phyloP scores from a whole-genome alignment of 1,140 invertebrate species.

The Lasioglossum albipes region DNA sequence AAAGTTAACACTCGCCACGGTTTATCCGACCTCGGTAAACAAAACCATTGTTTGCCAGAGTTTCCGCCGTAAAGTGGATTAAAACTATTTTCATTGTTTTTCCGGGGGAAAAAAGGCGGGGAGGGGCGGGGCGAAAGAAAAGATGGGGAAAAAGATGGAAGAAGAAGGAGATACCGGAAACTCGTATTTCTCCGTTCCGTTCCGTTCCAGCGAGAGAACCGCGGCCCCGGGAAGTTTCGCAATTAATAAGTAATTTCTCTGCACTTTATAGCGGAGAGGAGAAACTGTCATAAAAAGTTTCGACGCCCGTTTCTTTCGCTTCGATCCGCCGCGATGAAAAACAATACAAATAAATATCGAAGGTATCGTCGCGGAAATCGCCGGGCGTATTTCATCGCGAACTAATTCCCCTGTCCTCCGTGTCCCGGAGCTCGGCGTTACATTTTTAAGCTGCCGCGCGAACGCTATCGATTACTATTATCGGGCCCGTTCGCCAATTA shows the following conservation, averaged over 20 bases:
- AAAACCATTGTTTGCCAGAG: neutral
- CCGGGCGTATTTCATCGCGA: slow-evolving; percentile 20
- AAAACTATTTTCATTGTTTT: slow-evolving; percentile 35
- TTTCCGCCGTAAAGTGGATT: neutral
- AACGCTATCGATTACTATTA: neutral
- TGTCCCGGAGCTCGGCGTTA: neutral
- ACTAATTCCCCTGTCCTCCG: slow-evolving; percentile 24
- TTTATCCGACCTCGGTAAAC: neutral
- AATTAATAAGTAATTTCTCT: slow-evolving; percentile 47
- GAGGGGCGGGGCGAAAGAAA: neutral
- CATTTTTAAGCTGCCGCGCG: neutral
- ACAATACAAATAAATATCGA: slow-evolving; percentile 41
- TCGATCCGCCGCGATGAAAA: slow-evolving; percentile 9
- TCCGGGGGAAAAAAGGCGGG: neutral
- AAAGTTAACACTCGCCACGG: neutral
- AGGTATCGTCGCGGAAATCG: slow-evolving; percentile 20
- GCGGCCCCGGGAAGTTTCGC: slow-evolving; percentile 26
- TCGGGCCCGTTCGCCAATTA: neutral
- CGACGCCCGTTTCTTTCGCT: slow-evolving; percentile 28
- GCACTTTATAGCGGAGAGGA: slow-evolving; percentile 29
- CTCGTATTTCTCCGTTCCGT: slow-evolving; percentile 14
- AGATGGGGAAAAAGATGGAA: neutral
- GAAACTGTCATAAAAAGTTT: slow-evolving; percentile 41
- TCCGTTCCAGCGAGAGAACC: neutral
- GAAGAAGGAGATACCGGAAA: neutral